A percentile compares a stretch with the other conserved stretches of the same genome.
phyloP scores from a whole-genome alignment of 1,140 invertebrate species.

The Cyrtorhinus lividipennis region DNA sequence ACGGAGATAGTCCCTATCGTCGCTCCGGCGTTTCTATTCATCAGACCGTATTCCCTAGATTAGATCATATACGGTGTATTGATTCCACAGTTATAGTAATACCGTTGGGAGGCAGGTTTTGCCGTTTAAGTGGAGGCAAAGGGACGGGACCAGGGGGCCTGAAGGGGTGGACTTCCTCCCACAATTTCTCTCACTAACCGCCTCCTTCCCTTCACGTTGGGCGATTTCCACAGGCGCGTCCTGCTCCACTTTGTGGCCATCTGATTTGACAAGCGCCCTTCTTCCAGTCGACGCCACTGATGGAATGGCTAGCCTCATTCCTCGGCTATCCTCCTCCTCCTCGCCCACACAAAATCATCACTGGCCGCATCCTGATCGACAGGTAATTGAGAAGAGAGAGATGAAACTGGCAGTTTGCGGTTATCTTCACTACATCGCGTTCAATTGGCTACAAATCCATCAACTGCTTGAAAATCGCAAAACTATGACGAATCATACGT shows the following conservation, averaged over 20 bases:
- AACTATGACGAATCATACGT: too few species aligned
- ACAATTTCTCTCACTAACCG: neutral
- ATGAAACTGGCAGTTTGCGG: too few species aligned
- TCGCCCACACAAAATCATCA: neutral
- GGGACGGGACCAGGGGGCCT: neutral
- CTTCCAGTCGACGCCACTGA: neutral
- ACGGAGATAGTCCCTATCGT: neutral
- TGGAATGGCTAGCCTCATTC: neutral
- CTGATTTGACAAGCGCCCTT: neutral
- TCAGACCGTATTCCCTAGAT: constrained; percentile 17
- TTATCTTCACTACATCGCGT: too few species aligned
- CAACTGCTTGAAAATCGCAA: too few species aligned
- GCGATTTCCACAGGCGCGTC: neutral
- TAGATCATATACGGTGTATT: constrained; percentile 14
- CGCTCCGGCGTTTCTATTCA: constrained; percentile 9
- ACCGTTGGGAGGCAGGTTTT: neutral
- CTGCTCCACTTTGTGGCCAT: constrained; percentile 2
- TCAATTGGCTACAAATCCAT: too few species aligned
- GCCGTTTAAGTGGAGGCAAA: neutral
- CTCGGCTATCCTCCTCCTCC: neutral
- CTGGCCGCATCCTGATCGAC: neutral
- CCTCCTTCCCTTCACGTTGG: neutral
- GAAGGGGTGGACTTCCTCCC: neutral
- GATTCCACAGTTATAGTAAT: constrained; percentile 16
- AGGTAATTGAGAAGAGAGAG: constrained; percentile 4